These are phyloP conservation scores for Biston stratarius DNA, from an alignment of 2,888 invertebrate genomes.

Conservation along the genomic window DNA sequence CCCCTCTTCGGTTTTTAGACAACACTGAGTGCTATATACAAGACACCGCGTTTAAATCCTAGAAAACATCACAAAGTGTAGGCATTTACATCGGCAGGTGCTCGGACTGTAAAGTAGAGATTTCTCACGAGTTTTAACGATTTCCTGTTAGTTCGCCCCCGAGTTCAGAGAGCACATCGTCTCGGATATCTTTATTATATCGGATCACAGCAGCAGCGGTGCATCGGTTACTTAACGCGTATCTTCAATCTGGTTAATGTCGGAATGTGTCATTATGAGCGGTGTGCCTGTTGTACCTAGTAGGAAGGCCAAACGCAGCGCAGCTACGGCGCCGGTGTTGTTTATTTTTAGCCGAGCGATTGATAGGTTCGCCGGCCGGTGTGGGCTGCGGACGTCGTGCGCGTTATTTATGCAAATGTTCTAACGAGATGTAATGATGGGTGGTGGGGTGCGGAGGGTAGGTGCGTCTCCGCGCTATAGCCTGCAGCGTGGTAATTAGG, in stretches of 20 bases:
- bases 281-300: conserved; percentile 55
- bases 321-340: conserved; percentile 64
- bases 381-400: conserved; percentile 70
- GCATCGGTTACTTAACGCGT: conserved; percentile 59
- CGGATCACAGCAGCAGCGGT: conserved; percentile 66
- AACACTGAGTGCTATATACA: conserved; percentile 53
- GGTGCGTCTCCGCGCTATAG: conserved; percentile 68
- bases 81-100: conserved; percentile 53
- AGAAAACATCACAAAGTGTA: conserved; percentile 42
- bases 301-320: conserved; percentile 55
- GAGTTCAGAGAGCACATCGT: conserved; percentile 68
- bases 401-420: conserved; percentile 84
- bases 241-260: conserved; percentile 76
- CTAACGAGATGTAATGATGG: conserved; percentile 83
- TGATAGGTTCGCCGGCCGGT: conserved; percentile 73
- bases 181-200: conserved; percentile 79
- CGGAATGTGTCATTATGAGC: conserved; percentile 72
- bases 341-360: conserved; percentile 80
- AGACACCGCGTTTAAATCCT: conserved; percentile 13
- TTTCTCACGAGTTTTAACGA: conserved; percentile 84
- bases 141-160: conserved; percentile 78
- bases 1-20: conserved; percentile 64
- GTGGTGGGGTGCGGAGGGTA: conserved; percentile 61
- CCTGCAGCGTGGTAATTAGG: conserved; percentile 83
- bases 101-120: conserved; percentile 58